A percentile compares a stretch with the other conserved stretches of the same genome.
Conservation (phyloP, 2,888 invertebrate genomes). For the Amphipyra berbera region DNA sequence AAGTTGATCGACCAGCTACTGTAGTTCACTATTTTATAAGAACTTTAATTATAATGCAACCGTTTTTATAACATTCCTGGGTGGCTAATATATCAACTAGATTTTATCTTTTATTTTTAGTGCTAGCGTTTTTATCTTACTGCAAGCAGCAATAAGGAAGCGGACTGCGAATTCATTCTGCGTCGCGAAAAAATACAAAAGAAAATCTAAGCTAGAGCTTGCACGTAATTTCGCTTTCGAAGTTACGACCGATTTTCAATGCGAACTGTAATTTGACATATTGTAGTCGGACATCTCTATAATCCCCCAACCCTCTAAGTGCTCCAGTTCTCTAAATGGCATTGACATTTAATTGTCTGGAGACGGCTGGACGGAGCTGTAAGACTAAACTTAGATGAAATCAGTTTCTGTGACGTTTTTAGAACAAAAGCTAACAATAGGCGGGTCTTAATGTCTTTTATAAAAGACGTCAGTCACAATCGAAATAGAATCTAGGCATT, state of each 20-base stretch:
- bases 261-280: constrained; percentile 34
- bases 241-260: constrained; percentile 34
- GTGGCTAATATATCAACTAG: constrained; percentile 20
- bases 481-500: constrained; percentile 40
- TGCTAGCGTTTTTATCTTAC: constrained; percentile 32
- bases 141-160: constrained; percentile 32
- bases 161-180: constrained; percentile 5
- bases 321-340: constrained; percentile 26
- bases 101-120: constrained; percentile 37
- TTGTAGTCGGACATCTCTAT: constrained; percentile 22
- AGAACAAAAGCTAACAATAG: constrained; percentile 48
- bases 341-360: constrained; percentile 45
- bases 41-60: constrained; percentile 11
- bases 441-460: constrained; percentile 17
- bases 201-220: constrained; percentile 30
- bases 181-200: constrained; percentile 35
- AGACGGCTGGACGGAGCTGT: constrained; percentile 15
- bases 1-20: neutral
- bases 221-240: constrained; percentile 24
- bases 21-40: neutral
- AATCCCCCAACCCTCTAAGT: constrained; percentile 24
- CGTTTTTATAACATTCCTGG: constrained; percentile 18
- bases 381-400: constrained; percentile 38
- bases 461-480: constrained; percentile 28
- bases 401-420: constrained; percentile 34